phyloP scores from a whole-genome alignment of 2,888 invertebrate genomes.

The Lysandra coridon region DNA sequence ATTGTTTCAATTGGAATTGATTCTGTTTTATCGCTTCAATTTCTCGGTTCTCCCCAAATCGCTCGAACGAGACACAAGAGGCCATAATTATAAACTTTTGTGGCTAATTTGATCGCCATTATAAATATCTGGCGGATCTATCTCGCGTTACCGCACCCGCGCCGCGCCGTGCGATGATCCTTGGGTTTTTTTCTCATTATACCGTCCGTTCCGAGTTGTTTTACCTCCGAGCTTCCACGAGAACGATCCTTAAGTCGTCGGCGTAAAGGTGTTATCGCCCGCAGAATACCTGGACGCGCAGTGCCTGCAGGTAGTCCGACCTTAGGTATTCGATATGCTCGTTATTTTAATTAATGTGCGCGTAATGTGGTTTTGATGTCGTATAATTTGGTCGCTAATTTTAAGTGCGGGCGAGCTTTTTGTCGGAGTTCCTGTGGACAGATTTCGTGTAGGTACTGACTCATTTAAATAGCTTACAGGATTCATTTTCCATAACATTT shows the following conservation, averaged over 20 bases:
- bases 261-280: background rate
- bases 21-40: background rate
- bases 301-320: constrained; percentile 70
- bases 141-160: constrained; percentile 62
- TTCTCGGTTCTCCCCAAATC: background rate
- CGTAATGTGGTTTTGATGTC: constrained; percentile 70
- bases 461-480: constrained; percentile 12
- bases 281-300: background rate
- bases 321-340: constrained; percentile 75
- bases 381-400: constrained; percentile 57
- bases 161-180: constrained; percentile 68
- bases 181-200: constrained; percentile 71
- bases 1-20: background rate
- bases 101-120: constrained; percentile 30
- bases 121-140: constrained; percentile 32
- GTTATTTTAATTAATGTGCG: constrained; percentile 57
- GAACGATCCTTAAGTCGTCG: background rate
- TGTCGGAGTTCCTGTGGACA: constrained; percentile 43
- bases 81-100: background rate
- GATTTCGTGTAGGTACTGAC: constrained; percentile 42
- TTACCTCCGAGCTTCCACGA: background rate
- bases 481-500: background rate
- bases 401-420: constrained; percentile 13
- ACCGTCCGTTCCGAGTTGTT: constrained; percentile 39
- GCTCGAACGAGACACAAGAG: background rate